phyloP scores from a whole-genome alignment of 2,797 vertebrate genomes.

The Myotis findleyi region DNA sequence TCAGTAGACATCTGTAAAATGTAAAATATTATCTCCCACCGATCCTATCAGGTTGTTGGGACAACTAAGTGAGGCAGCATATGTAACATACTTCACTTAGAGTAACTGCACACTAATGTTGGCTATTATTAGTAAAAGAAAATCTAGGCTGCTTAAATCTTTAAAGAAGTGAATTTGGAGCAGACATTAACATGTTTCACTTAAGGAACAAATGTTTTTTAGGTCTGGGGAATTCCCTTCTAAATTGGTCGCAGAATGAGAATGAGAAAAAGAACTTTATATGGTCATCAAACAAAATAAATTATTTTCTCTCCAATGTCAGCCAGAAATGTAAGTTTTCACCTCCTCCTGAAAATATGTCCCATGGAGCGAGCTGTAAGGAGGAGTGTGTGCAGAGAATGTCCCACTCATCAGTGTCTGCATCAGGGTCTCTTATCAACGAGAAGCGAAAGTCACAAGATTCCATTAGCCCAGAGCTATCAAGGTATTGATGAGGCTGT shows the following conservation, averaged over 20 bases:
- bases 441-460: constrained; percentile 78
- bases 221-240: neutral
- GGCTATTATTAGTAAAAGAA: constrained; percentile 10
- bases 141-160: neutral
- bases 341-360: neutral
- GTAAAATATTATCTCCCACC: neutral
- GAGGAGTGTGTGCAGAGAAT: neutral
- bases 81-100: neutral
- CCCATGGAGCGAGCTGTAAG: neutral
- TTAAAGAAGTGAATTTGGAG: constrained; percentile 14
- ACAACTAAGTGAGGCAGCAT: neutral
- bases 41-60: neutral
- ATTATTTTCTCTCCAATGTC: constrained; percentile 2
- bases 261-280: neutral
- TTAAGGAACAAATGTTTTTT: neutral
- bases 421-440: constrained; percentile 68
- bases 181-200: neutral
- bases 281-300: constrained; percentile 36
- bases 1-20: neutral
- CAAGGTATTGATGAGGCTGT: constrained; percentile 76
- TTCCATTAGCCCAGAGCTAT: constrained; percentile 80
- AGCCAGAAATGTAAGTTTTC: neutral
- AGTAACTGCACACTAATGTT: neutral
- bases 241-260: constrained; percentile 18
- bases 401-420: constrained; percentile 65